A percentile compares a stretch with the other conserved stretches of the same genome.
Evolutionary conservation across 2,888 invertebrate species (phyloP).

Genomic region (Colletes collaris): DNA sequence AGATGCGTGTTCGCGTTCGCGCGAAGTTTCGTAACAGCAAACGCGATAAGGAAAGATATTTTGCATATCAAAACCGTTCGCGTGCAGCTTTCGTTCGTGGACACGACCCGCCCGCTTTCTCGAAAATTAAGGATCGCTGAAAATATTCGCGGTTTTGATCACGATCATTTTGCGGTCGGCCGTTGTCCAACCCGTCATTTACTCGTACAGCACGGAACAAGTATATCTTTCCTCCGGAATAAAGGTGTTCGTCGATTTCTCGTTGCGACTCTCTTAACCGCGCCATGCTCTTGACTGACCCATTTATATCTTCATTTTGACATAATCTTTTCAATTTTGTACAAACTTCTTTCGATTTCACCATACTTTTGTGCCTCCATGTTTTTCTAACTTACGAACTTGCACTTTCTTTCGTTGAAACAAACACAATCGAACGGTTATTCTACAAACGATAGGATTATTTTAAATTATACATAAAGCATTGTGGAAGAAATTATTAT

Average conservation of each 20-base stretch:
- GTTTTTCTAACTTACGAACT: no score
- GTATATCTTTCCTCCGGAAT: conserved; percentile 33
- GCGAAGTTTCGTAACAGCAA: background rate
- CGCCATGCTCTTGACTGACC: background rate
- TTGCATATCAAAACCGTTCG: conserved; percentile 4
- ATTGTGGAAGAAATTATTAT: no score
- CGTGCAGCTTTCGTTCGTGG: conserved; percentile 6
- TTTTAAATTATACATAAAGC: no score
- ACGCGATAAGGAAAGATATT: background rate
- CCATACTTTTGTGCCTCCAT: no score
- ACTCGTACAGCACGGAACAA: conserved; percentile 26
- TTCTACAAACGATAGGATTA: no score
- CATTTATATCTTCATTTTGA: background rate
- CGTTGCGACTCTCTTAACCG: background rate
- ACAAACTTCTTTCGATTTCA: no score
- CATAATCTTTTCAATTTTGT: background rate
- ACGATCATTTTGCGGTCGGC: conserved; percentile 33
- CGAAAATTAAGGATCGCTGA: conserved; percentile 48
- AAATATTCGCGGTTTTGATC: conserved; percentile 46
- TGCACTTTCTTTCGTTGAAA: no score
- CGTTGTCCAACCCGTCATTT: conserved; percentile 43
- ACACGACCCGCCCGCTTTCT: conserved; percentile 36
- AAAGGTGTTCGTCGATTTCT: conserved; percentile 31
- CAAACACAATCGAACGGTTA: no score
- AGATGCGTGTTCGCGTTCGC: conserved; percentile 5